phyloP scores from a whole-genome alignment of 1,140 invertebrate genomes.

The Phymorhynchus buccinoides region DNA sequence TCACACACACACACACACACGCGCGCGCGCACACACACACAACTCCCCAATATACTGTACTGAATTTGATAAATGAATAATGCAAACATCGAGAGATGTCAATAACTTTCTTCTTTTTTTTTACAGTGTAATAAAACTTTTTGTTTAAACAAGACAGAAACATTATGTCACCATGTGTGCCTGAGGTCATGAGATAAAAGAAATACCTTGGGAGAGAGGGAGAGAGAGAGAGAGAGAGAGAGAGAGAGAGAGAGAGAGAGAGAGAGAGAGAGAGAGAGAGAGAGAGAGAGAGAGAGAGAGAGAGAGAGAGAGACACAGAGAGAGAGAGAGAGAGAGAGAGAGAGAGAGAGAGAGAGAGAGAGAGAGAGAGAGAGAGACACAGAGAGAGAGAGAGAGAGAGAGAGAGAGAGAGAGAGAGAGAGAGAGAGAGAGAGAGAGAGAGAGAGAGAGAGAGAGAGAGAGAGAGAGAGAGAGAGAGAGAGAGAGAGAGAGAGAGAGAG shows the following conservation, averaged over 20 bases:
- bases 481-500: background rate
- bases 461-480: background rate
- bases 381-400: background rate
- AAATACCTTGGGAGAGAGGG: too few species aligned
- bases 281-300: background rate
- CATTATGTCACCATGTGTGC: too few species aligned
- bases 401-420: background rate
- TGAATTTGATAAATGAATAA: too few species aligned
- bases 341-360: background rate
- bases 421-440: background rate
- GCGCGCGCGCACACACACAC: too few species aligned
- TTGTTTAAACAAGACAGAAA: too few species aligned
- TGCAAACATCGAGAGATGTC: too few species aligned
- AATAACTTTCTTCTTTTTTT: too few species aligned
- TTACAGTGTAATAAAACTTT: too few species aligned
- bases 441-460: background rate
- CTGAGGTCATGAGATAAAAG: too few species aligned
- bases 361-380: background rate
- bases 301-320: background rate
- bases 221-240: background rate
- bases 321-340: background rate
- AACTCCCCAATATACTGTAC: too few species aligned
- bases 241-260: background rate
- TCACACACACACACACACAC: too few species aligned
- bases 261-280: slow-evolving; percentile 1